Percentiles rank a stretch among this genome's conserved stretches.
phyloP scores from a whole-genome alignment of 2,113 vertebrate species.

The Cyanoramphus novaezelandiae region DNA sequence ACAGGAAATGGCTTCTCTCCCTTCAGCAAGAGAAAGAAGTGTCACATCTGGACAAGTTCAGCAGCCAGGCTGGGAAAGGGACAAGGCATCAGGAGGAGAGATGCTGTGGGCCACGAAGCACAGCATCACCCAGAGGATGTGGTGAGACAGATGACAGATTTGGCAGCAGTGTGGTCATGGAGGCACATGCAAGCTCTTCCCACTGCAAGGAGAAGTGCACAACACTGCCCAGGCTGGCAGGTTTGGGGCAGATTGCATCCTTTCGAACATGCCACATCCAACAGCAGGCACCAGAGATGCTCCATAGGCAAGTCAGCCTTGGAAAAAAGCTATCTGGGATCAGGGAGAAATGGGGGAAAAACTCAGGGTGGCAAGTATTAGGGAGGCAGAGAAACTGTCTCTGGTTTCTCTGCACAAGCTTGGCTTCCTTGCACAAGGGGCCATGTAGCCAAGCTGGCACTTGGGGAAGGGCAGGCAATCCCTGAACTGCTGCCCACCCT shows the following conservation, averaged over 20 bases:
- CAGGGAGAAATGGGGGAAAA: neutral
- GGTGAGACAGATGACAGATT: constrained; percentile 19
- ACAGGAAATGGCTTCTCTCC: neutral
- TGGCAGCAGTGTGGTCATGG: neutral
- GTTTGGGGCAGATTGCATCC: accelerated
- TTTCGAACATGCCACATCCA: neutral
- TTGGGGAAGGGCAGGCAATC: neutral
- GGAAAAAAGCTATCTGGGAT: neutral
- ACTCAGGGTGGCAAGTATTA: neutral
- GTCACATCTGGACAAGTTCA: neutral
- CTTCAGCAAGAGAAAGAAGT: neutral
- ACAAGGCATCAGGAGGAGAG: neutral
- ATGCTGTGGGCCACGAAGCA: neutral
- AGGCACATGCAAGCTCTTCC: neutral
- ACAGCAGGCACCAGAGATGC: neutral
- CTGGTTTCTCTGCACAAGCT: neutral
- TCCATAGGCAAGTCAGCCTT: neutral
- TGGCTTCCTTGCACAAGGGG: neutral
- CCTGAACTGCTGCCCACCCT: neutral
- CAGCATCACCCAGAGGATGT: neutral
- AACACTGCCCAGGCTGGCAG: neutral
- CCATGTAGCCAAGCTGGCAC: neutral
- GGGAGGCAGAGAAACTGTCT: neutral
- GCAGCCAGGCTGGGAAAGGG: neutral
- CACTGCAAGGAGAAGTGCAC: neutral